Evolutionary conservation across 1,140 invertebrate species (phyloP).

Genomic region (Oppia nitens): DNA sequence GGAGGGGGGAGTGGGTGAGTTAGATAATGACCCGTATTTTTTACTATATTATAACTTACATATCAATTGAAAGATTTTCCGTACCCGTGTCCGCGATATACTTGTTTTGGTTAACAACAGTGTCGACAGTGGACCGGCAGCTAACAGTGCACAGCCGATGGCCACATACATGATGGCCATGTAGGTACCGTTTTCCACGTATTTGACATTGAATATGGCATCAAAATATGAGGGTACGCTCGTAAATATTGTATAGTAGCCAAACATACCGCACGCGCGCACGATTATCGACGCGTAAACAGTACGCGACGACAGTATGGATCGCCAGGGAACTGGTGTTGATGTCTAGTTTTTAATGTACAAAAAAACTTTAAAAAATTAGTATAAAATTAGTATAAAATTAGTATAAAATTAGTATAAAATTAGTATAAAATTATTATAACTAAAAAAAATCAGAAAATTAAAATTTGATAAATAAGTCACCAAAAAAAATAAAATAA

Average conservation of each 20-base stretch:
- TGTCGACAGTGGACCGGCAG: neutral
- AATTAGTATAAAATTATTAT: too few relatives aligned
- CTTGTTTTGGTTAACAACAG: neutral
- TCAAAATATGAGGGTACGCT: conserved; percentile 10
- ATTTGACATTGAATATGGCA: conserved; percentile 1
- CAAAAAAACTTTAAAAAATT: too few relatives aligned
- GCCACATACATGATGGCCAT: conserved; percentile 3
- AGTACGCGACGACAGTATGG: neutral
- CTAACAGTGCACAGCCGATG: neutral
- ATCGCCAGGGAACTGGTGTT: neutral
- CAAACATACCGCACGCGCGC: conserved; percentile 2
- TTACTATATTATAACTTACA: neutral
- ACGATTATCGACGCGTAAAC: conserved; percentile 8
- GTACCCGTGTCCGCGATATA: neutral
- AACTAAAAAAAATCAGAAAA: too few relatives aligned
- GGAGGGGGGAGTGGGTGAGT: neutral
- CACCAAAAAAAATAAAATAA: too few relatives aligned
- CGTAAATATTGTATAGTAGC: neutral
- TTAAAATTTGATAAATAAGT: too few relatives aligned
- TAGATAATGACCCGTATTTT: neutral
- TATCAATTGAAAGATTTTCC: conserved; percentile 13
- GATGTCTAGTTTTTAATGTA: too few relatives aligned
- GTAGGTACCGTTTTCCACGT: neutral
- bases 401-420: too few relatives aligned
- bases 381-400: too few relatives aligned